Base-by-base conservation (phyloP, 2,113 vertebrate genomes). In the Amphilophus citrinellus region DNA sequence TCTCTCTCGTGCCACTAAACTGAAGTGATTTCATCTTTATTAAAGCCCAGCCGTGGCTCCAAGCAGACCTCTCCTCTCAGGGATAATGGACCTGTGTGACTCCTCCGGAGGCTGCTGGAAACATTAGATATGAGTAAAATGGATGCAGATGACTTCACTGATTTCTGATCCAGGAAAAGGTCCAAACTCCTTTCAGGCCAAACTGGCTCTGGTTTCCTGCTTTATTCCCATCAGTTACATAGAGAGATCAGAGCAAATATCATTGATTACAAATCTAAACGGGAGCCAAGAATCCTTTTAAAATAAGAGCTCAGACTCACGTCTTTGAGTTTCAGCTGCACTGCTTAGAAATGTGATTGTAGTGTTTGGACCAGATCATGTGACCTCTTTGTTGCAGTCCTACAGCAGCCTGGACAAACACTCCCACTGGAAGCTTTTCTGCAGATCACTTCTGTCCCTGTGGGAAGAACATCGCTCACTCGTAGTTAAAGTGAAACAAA, bases 51-150 rank as follows among this genome's bases (percentile, higher is more conserved):
- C 44, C 0, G n/a, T 4, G 39, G 32, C 3, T 80, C 71, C 73
- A 22, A 10, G 39, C 47, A 20, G 61, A 30, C 27, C 6, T 30
- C 66, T 47, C 50, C 84, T 81, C 57, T 50, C 57, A 37, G 80
- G 32, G 15, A 58, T 76, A 44, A 77, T 58, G 37, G 68, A 56
- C 66, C 77, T 60, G 78, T 62, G 58, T 44, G 22, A 2, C n/a
- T 80, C 39, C 66, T 80, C 24, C 35, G 2, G 62, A 15, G 20
- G 84, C 75, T 42, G 39, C 77, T 88, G 86, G 71, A 85, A 90
- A 85, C 68, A 5, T 61, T 14, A n/a, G 4, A 77, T 7, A 15
- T 57, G 32, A 44, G 30, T 6, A 76, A 76, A 88, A 35, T 7
- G 24, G 58, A 81, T 60, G 42, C 89, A 78, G 89, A 86, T 84